Conservation (phyloP, 1,140 invertebrate genomes). For the Coboldia fuscipes region DNA sequence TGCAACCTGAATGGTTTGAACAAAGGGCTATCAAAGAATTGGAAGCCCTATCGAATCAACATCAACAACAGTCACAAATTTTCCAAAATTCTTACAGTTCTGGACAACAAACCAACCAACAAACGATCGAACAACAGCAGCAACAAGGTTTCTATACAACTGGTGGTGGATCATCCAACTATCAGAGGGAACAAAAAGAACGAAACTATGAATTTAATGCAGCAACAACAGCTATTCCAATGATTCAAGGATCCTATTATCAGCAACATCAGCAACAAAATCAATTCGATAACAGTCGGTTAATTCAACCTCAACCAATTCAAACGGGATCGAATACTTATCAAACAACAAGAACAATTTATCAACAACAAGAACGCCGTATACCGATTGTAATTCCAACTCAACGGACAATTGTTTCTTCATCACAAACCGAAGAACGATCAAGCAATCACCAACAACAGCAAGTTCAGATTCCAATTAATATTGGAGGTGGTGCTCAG, state of each 20-base stretch:
- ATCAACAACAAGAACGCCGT: not conserved
- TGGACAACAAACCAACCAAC: not conserved
- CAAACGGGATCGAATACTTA: not conserved
- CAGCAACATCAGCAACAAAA: not conserved
- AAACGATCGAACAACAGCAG: not conserved
- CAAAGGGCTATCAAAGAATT: not conserved
- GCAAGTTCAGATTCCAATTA: not conserved
- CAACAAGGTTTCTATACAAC: not conserved
- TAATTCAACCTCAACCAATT: not conserved
- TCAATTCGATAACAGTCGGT: not conserved
- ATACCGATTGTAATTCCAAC: not conserved
- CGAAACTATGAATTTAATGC: too few species aligned
- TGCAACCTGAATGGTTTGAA: slow-evolving; percentile 1
- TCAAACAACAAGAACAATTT: not conserved
- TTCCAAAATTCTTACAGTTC: not conserved
- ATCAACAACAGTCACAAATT: slow-evolving; percentile 2
- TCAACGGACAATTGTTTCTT: not conserved
- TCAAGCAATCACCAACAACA: not conserved
- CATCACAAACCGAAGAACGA: not conserved
- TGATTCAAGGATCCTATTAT: not conserved
- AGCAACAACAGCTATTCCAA: not conserved
- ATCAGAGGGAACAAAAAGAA: too few species aligned
- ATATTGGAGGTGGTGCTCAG: too few species aligned
- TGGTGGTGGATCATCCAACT: too few species aligned
- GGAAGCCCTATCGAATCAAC: not conserved